These are phyloP conservation scores for Agrotis ipsilon DNA, from an alignment of 2,888 invertebrate genomes.

Conservation along the genomic window DNA sequence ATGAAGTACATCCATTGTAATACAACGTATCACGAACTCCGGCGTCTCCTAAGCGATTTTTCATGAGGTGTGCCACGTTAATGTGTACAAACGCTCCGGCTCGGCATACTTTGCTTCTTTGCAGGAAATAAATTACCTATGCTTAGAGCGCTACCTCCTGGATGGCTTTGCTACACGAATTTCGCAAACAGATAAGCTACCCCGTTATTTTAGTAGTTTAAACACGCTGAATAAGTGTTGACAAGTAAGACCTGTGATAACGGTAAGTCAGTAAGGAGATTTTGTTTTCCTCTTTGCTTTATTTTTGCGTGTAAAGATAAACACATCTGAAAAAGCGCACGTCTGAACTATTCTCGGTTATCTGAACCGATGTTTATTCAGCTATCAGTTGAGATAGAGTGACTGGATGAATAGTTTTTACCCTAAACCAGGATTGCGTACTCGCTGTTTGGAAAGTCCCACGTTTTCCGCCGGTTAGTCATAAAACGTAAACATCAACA, in stretches of 20 bases:
- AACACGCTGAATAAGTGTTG: slow-evolving; percentile 63
- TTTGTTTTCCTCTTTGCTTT: slow-evolving; percentile 40
- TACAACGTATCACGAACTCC: slow-evolving; percentile 76
- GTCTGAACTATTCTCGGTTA: slow-evolving; percentile 41
- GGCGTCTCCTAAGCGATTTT: slow-evolving; percentile 89
- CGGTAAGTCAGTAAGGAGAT: slow-evolving; percentile 47
- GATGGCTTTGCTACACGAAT: slow-evolving; percentile 76
- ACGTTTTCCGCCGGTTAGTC: slow-evolving; percentile 24
- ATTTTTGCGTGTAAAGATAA: slow-evolving; percentile 35
- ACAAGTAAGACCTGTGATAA: slow-evolving; percentile 47
- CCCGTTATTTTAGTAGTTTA: slow-evolving; percentile 64
- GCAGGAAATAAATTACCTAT: slow-evolving; percentile 87
- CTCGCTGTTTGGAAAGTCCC: slow-evolving; percentile 45
- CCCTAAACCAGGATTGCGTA: slow-evolving; percentile 47
- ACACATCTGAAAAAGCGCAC: slow-evolving; percentile 41
- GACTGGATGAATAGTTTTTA: slow-evolving; percentile 43
- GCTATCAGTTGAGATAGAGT: slow-evolving; percentile 36
- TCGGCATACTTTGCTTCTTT: slow-evolving; percentile 88
- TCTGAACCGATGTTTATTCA: slow-evolving; percentile 34
- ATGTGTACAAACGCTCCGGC: slow-evolving; percentile 89
- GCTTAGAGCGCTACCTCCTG: slow-evolving; percentile 77
- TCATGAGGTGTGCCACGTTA: slow-evolving; percentile 89
- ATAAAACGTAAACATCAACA: slow-evolving; percentile 38
- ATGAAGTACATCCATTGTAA: slow-evolving; percentile 63
- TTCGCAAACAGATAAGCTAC: slow-evolving; percentile 80